A percentile compares a stretch with the other conserved stretches of the same genome.
Evolutionary conservation across 2,113 vertebrate genomes (phyloP).

Genomic region (Cettia cetti): DNA sequence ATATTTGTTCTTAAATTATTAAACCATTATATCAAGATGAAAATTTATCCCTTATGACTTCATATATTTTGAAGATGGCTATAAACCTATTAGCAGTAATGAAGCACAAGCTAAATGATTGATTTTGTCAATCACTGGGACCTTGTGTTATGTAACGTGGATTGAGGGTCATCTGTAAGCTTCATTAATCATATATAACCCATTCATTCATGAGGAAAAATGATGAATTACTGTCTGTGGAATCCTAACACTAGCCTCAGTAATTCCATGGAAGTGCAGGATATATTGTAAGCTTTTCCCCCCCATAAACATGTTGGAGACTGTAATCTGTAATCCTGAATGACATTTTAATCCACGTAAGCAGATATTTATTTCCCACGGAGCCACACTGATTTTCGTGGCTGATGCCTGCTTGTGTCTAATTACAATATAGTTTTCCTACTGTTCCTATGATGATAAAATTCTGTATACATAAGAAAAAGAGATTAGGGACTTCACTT

Average conservation of each 20-base stretch:
- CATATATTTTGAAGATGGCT: background rate
- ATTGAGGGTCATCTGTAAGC: background rate
- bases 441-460: background rate
- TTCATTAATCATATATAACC: conserved; percentile 18
- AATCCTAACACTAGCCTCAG: background rate
- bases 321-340: conserved; percentile 16
- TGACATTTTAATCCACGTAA: conserved; percentile 26
- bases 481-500: background rate
- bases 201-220: background rate
- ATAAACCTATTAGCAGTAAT: background rate
- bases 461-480: background rate
- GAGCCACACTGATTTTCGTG: background rate
- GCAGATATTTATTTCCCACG: conserved; percentile 4
- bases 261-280: background rate
- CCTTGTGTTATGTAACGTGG: background rate
- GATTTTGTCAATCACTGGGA: conserved; percentile 20
- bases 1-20: conserved; percentile 13
- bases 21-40: background rate
- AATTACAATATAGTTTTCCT: background rate
- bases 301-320: background rate
- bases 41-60: background rate
- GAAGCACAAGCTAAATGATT: background rate
- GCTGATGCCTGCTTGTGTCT: background rate
- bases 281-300: background rate
- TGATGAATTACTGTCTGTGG: conserved; percentile 1